These are phyloP conservation scores for Dicranocentrus wangi DNA, from an alignment of 2,888 invertebrate genomes.

Conservation along the genomic window DNA sequence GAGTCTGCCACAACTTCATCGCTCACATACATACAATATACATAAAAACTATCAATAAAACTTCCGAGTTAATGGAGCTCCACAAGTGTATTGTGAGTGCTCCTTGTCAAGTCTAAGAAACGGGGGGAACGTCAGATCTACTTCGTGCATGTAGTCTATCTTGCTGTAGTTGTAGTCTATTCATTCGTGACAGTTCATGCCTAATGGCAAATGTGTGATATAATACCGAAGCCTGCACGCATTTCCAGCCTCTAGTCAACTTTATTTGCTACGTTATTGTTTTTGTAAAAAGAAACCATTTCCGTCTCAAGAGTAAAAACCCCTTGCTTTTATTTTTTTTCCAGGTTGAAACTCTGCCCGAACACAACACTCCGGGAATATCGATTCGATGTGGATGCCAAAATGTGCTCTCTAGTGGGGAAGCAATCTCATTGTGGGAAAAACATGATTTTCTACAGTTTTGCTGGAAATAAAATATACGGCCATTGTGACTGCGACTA, in stretches of 20 bases:
- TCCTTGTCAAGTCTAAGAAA: no score
- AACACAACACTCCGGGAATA: conserved; percentile 28
- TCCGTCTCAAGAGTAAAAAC: not conserved
- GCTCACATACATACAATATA: no score
- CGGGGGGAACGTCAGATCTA: no score
- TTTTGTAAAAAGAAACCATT: not conserved
- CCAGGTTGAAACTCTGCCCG: conserved; percentile 37
- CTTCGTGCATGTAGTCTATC: no score
- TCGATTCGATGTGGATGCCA: conserved; percentile 44
- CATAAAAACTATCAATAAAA: no score
- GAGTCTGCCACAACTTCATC: no score
- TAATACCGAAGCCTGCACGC: no score
- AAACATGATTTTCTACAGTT: conserved; percentile 54
- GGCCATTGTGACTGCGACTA: conserved; percentile 60
- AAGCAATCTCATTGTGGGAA: conserved; percentile 48
- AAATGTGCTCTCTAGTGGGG: conserved; percentile 41
- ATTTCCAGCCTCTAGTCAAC: not conserved
- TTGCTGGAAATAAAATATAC: conserved; percentile 24
- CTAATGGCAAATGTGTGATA: no score
- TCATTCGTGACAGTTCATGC: no score
- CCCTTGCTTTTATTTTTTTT: conserved; percentile 1
- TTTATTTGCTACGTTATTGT: not conserved
- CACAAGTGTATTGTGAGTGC: no score
- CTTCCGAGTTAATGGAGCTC: no score
- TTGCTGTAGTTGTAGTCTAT: no score